Evolutionary conservation across 2,888 invertebrate species (phyloP), one percentile per base, ranked within the genome.

Genomic region (Epinotia brunnichana): DNA sequence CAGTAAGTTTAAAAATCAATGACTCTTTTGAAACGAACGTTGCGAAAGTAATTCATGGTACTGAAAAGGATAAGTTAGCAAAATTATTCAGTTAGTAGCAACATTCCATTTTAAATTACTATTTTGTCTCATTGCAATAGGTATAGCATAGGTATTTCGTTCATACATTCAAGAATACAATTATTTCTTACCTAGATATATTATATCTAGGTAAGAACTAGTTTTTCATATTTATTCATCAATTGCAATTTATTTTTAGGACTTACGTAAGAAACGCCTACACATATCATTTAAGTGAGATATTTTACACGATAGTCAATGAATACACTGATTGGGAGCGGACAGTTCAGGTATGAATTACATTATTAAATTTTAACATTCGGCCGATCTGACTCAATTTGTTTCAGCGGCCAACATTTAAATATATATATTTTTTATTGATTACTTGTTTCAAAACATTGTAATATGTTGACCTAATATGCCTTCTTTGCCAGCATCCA

Each of bases 311-410:
- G 78, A 97, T 99, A 74, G 97, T 98, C 77, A 99, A 99, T 85
- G 99, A 99, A 86, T 99, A 99, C 87, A 99, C 99, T 39, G 98
- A 99, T 88, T 99, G 99, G 99, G 98, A 98, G 83, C 94, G 97
- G 80, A 97, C 98, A 51, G 97, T 97, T 13, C 94, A 94, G 88
- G 94, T 93, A 84, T 84, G 62, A 44, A n/a, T 48, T 11, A 17
- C 13, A n/a, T 48, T 5, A n/a, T 48, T n/a, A 44, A 44, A 4
- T 44, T 11, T 41, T 41, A 13, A 41, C 3, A 41, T 41, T 3
- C 0, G 41, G 3, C 39, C 13, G 35, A 5, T 41, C 41, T 41
- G 41, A 41, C 11, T 13, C 9, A 35, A 9, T 13, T 35, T 35
- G 35, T 35, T 9, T 9, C 5, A 5, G 4, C 9, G 3, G 10